A percentile compares a stretch with the other conserved stretches of the same genome.
These are phyloP conservation scores for Saxidomus purpurata DNA, from an alignment of 1,140 invertebrate species.

Conservation along the genomic window DNA sequence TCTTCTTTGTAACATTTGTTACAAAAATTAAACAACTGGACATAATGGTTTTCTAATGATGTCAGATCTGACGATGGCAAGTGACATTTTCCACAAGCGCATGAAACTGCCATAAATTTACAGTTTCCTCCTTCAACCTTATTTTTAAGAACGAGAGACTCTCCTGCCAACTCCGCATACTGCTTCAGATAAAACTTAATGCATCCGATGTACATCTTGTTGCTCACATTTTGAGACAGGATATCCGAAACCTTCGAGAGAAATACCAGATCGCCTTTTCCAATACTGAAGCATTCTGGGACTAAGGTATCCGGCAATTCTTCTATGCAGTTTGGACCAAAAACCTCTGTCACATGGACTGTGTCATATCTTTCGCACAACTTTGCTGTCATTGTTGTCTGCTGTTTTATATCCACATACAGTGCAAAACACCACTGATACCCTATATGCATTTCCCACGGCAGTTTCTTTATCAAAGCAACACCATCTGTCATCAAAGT, in stretches of 20 bases:
- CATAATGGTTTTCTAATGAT: neutral
- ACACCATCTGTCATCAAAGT: neutral
- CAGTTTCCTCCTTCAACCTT: too few relatives aligned
- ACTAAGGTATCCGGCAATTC: constrained; percentile 7
- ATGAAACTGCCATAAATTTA: too few relatives aligned
- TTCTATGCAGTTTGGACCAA: neutral
- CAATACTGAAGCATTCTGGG: neutral
- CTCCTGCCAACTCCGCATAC: constrained; percentile 15
- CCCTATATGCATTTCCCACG: neutral
- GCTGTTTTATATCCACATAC: constrained; percentile 13
- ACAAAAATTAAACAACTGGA: neutral
- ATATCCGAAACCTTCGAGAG: neutral
- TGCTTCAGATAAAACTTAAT: constrained; percentile 30
- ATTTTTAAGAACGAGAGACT: neutral
- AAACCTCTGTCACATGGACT: constrained; percentile 25
- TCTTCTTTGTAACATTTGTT: neutral
- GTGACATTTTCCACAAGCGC: too few relatives aligned
- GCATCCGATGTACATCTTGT: neutral
- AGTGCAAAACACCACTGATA: constrained; percentile 7
- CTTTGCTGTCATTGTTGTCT: neutral
- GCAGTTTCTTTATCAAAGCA: too few relatives aligned
- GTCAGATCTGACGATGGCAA: neutral
- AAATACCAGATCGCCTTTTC: constrained; percentile 14
- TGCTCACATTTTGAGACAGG: neutral
- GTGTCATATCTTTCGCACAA: neutral